phyloP scores from a whole-genome alignment of 2,888 invertebrate genomes.

The Coleophora flavipennella region DNA sequence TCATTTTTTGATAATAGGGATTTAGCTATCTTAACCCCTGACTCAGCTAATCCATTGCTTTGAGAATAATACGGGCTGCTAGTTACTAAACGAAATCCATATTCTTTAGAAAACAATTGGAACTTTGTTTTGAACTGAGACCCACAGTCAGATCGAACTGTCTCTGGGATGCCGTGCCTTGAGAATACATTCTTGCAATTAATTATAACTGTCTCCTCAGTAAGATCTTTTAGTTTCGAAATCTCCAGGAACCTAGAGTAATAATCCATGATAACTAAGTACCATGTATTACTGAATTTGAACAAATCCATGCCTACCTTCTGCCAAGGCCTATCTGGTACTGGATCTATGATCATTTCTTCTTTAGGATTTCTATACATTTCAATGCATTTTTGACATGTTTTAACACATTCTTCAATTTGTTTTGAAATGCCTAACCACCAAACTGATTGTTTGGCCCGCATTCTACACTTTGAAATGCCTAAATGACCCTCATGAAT shows the following conservation, averaged over 20 bases:
- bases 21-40: no score
- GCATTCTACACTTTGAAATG: no score
- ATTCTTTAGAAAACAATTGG: slow-evolving; percentile 2
- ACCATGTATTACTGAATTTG: background rate
- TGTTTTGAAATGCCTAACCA: background rate
- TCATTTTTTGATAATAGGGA: no score
- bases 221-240: background rate
- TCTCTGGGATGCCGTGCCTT: slow-evolving; percentile 2
- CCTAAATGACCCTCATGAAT: no score
- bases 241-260: background rate
- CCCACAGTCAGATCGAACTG: slow-evolving; percentile 5
- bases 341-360: background rate
- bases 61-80: slow-evolving; percentile 8
- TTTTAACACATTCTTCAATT: background rate
- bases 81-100: slow-evolving; percentile 1
- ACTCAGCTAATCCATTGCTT: slow-evolving; percentile 7
- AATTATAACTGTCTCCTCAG: background rate
- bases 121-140: slow-evolving; percentile 6
- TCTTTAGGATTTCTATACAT: background rate
- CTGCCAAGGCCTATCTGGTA: background rate
- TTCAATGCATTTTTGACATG: background rate
- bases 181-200: background rate
- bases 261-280: background rate
- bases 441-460: background rate
- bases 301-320: background rate